Percentiles rank a stretch among this genome's conserved stretches.
Conservation (phyloP, 2,888 invertebrate species). For the Oasisia sp. region DNA sequence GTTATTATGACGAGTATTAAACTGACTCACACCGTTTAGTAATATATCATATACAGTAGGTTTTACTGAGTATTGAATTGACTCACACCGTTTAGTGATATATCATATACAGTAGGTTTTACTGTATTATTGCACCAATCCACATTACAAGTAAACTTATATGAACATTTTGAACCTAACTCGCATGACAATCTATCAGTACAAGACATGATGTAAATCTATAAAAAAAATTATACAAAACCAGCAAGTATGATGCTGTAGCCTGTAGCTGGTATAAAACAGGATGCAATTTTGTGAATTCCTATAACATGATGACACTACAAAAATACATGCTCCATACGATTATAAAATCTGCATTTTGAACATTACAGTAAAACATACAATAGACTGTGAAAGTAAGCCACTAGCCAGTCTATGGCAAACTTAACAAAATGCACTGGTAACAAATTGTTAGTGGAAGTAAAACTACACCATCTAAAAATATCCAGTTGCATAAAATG, state of each 20-base stretch:
- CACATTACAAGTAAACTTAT: background rate
- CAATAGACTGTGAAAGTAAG: background rate
- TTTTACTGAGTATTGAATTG: background rate
- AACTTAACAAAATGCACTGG: background rate
- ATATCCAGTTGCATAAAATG: background rate
- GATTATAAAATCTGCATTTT: background rate
- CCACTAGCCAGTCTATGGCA: background rate
- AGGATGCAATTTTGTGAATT: background rate
- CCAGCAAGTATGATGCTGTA: background rate
- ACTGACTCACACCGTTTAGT: background rate
- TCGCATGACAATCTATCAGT: background rate
- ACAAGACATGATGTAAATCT: background rate
- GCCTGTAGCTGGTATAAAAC: background rate
- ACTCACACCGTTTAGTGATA: background rate
- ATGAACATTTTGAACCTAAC: background rate
- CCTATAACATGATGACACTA: background rate
- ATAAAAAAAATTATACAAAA: background rate
- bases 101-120: background rate
- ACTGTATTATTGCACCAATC: background rate
- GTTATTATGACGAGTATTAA: background rate
- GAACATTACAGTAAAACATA: background rate
- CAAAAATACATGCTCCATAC: background rate
- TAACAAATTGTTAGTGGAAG: background rate
- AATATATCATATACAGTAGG: background rate
- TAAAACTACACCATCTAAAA: background rate